These are phyloP conservation scores for Agriopis leucophaearia DNA, from an alignment of 2,888 invertebrate species.

Conservation along the genomic window DNA sequence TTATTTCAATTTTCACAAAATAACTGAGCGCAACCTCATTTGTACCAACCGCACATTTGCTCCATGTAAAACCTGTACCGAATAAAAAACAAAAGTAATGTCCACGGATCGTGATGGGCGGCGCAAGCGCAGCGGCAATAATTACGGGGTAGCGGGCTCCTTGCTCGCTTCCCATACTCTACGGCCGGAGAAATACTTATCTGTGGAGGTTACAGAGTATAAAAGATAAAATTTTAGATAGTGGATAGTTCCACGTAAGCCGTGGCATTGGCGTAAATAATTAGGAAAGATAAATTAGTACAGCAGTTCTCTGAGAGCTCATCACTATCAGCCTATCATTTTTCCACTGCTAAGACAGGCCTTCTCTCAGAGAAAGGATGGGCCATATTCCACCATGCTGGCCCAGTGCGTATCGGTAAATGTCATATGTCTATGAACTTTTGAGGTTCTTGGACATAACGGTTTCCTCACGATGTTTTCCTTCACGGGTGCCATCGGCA, in stretches of 20 bases:
- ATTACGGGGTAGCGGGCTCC: conserved; percentile 67
- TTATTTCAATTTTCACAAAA: conserved; percentile 19
- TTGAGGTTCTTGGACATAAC: too few species aligned
- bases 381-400: too few species aligned
- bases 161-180: conserved; percentile 44
- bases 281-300: too few species aligned
- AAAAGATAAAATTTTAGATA: background rate
- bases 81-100: conserved; percentile 55
- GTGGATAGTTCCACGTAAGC: background rate
- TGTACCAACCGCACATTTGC: conserved; percentile 36
- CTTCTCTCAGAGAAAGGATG: too few species aligned
- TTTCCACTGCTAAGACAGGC: too few species aligned
- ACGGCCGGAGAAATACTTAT: conserved; percentile 40
- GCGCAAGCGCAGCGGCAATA: conserved; percentile 70
- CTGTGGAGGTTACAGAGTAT: conserved; percentile 19
- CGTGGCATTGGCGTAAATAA: too few species aligned
- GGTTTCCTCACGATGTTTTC: too few species aligned
- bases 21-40: conserved; percentile 11
- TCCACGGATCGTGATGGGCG: conserved; percentile 70
- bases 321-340: too few species aligned
- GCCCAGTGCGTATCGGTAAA: too few species aligned
- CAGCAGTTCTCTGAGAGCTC: too few species aligned
- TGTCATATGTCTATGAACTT: too few species aligned
- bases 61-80: conserved; percentile 48
- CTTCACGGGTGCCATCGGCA: too few species aligned